Evolutionary conservation across 2,888 invertebrate genomes (phyloP).

Genomic region (Andrena fulva): DNA sequence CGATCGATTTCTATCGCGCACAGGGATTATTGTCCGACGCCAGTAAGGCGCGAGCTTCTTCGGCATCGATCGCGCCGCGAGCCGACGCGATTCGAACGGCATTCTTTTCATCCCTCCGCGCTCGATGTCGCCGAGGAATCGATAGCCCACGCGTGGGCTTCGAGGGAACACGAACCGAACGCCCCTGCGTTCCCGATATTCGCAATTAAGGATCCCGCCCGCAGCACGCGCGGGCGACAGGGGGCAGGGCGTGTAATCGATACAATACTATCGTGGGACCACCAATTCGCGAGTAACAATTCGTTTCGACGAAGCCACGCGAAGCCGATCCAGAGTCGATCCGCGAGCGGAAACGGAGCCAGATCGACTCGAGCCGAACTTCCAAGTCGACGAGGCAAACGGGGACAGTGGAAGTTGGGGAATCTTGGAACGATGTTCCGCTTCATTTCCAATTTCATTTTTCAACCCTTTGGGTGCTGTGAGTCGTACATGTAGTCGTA

Average conservation of each 20-base stretch:
- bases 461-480: no score
- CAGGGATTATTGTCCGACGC: slow-evolving; percentile 4
- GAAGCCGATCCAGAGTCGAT: not conserved
- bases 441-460: no score
- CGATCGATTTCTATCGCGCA: slow-evolving; percentile 5
- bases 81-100: slow-evolving; percentile 37
- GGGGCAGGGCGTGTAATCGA: slow-evolving; percentile 30
- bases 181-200: slow-evolving; percentile 13
- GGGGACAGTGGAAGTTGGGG: no score
- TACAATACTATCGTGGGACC: slow-evolving; percentile 65
- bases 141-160: slow-evolving; percentile 39
- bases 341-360: not conserved
- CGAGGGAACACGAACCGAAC: slow-evolving; percentile 15
- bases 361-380: not conserved
- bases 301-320: slow-evolving; percentile 34
- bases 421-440: no score
- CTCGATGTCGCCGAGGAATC: slow-evolving; percentile 48
- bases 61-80: slow-evolving; percentile 20
- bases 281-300: slow-evolving; percentile 49
- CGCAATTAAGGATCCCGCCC: slow-evolving; percentile 22
- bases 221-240: not conserved
- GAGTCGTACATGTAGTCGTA: no score
- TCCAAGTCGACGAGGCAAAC: not conserved
- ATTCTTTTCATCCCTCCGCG: slow-evolving; percentile 53
- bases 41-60: slow-evolving; percentile 13